Evolutionary conservation across 2,888 invertebrate species (phyloP).

Genomic region (Luperina testacea): DNA sequence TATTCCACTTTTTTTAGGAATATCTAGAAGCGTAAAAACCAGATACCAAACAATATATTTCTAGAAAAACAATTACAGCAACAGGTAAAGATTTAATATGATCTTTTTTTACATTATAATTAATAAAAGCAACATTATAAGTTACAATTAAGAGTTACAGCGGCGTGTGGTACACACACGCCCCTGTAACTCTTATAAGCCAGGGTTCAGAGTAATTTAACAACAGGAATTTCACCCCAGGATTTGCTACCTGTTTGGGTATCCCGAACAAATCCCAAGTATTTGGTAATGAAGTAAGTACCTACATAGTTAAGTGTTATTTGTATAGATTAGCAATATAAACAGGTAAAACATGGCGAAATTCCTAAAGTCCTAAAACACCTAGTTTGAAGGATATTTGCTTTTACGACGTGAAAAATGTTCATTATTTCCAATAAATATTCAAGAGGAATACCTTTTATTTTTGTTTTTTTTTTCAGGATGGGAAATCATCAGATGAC

Average conservation of each 20-base stretch:
- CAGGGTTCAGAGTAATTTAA: constrained; percentile 25
- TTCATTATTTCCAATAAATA: neutral
- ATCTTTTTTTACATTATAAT: neutral
- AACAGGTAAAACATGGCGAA: neutral
- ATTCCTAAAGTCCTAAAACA: neutral
- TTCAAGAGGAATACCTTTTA: neutral
- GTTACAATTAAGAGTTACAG: no score
- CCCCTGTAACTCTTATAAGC: constrained; percentile 5
- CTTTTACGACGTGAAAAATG: neutral
- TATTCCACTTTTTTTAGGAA: neutral
- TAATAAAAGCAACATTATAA: neutral
- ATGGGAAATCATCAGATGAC: no score
- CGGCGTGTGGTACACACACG: neutral
- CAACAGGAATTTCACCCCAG: neutral
- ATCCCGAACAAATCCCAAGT: constrained; percentile 26
- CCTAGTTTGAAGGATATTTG: neutral
- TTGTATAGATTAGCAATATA: neutral
- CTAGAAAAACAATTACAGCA: neutral
- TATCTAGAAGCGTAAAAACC: neutral
- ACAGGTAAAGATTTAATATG: no score
- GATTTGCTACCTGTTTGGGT: constrained; percentile 9
- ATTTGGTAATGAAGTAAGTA: constrained; percentile 17
- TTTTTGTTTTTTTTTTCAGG: no score
- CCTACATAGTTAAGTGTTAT: neutral
- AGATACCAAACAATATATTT: neutral